Evolutionary conservation across 1,140 invertebrate species (phyloP), one percentile per base, ranked within the genome.

Genomic region (Teleogryllus occipitalis): DNA sequence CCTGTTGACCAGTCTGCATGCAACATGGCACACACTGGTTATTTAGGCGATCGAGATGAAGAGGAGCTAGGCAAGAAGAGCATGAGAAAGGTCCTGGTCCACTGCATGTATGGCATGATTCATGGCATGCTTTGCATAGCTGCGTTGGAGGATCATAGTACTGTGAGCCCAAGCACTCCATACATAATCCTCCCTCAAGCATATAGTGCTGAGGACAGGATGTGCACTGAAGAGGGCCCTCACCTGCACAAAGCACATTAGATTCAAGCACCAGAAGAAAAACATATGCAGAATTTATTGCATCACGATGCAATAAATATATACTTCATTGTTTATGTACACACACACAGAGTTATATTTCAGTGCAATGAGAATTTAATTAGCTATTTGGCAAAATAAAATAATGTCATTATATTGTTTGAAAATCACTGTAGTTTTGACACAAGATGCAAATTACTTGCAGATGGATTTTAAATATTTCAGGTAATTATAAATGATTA

Each of bases 21-120:
- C 92, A 94, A 79, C 92, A 93, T 8, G 90, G 89, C 77, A 94
- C 91, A 82, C 92, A 94, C 83, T 93, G 92, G 82, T 91, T 92
- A 85, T 93, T 93, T 46, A 92, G 85, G 81, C 89, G 90, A 81
- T 93, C 91, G 75, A 93, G 82, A 82, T 90, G 89, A 12, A 93
- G 82, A 0, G 92, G 92, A 7, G 87, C 86, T 5, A 89, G 89
- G 80, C 93, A 94, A 0, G 88, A 87, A 0, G 90, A 87, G 83
- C 93, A 94, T 79, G 90, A 91, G 82, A 91, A 92, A 80, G 90
- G 89, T 0, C 92, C 92, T 0, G 92, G 90, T 0, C 92, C 93
- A 6, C 89, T 89, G 82, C 93, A 95, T 2, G 91, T 89, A 7
- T 88, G 87, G 80, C 93, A 95, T n/a, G 90, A 89, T 0, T 87